These are phyloP conservation scores for Eulimnadia texana DNA, from an alignment of 1,140 invertebrate species.

Conservation along the genomic window DNA sequence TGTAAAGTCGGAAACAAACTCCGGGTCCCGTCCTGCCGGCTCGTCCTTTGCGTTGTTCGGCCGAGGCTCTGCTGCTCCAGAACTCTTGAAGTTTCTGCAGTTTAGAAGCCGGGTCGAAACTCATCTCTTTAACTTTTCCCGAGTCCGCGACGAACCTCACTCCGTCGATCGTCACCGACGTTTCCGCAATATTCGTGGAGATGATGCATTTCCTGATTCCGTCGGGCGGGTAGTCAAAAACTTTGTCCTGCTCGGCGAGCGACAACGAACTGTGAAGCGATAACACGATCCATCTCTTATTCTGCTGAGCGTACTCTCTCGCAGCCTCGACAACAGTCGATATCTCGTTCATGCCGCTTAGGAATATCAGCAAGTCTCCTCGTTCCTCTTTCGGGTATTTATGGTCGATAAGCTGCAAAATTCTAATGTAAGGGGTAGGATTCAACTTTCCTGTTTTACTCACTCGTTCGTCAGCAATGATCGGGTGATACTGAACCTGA, in stretches of 20 bases:
- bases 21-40: conserved; percentile 62
- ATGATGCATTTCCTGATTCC: conserved; percentile 93
- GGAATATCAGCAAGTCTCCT: conserved; percentile 90
- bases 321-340: conserved; percentile 75
- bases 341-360: conserved; percentile 93
- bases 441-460: conserved; percentile 60
- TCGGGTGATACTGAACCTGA: conserved; percentile 69
- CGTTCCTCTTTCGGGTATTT: conserved; percentile 73
- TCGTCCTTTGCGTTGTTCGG: conserved; percentile 90
- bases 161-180: conserved; percentile 96
- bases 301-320: conserved; percentile 63
- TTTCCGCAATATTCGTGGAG: conserved; percentile 99
- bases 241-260: conserved; percentile 89
- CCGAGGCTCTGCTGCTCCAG: conserved; percentile 93
- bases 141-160: conserved; percentile 96
- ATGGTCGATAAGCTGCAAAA: conserved; percentile 80
- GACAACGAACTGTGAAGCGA: conserved; percentile 86
- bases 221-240: conserved; percentile 92
- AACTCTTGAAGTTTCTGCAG: conserved; percentile 83
- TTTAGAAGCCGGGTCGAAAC: conserved; percentile 73
- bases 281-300: conserved; percentile 83
- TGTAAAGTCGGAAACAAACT: conserved; percentile 69
- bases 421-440: conserved; percentile 78
- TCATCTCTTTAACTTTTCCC: conserved; percentile 95
- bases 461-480: conserved; percentile 51